Conservation (phyloP, 1,140 invertebrate genomes). For the Geopemphigus sp. region DNA sequence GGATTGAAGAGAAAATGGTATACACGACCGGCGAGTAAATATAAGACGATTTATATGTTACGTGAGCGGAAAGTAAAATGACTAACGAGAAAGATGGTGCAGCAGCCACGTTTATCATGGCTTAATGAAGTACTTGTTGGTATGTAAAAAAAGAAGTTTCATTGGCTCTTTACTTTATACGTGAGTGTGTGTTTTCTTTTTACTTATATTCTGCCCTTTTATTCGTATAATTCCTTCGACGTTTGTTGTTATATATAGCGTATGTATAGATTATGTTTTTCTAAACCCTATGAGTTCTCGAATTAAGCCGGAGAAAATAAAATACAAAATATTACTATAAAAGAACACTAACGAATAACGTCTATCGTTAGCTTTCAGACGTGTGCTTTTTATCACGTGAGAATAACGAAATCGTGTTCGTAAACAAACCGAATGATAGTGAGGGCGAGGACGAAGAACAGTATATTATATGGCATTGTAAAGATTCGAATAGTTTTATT, state of each 20-base stretch:
- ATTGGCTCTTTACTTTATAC: background rate
- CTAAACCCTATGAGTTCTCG: too few relatives aligned
- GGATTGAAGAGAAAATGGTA: background rate
- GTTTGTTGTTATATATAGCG: background rate
- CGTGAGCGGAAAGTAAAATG: background rate
- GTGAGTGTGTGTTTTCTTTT: background rate
- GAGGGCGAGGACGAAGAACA: too few relatives aligned
- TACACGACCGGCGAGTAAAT: background rate
- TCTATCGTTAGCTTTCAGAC: too few relatives aligned
- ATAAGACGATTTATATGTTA: background rate
- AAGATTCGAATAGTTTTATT: too few relatives aligned
- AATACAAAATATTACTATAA: too few relatives aligned
- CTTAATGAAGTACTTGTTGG: slow-evolving; percentile 44
- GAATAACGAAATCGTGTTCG: too few relatives aligned
- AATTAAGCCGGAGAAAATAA: too few relatives aligned
- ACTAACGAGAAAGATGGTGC: slow-evolving; percentile 6
- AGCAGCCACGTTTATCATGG: background rate
- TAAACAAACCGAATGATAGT: too few relatives aligned
- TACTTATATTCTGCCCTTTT: background rate
- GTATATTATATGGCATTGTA: too few relatives aligned
- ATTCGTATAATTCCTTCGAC: background rate
- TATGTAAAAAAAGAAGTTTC: slow-evolving; percentile 23
- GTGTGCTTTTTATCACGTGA: too few relatives aligned
- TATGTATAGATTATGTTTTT: too few relatives aligned
- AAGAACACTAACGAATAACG: too few relatives aligned